Percentiles rank a stretch among this genome's conserved stretches.
Conservation (phyloP, 2,888 invertebrate genomes). For the Eupithecia inturbata region DNA sequence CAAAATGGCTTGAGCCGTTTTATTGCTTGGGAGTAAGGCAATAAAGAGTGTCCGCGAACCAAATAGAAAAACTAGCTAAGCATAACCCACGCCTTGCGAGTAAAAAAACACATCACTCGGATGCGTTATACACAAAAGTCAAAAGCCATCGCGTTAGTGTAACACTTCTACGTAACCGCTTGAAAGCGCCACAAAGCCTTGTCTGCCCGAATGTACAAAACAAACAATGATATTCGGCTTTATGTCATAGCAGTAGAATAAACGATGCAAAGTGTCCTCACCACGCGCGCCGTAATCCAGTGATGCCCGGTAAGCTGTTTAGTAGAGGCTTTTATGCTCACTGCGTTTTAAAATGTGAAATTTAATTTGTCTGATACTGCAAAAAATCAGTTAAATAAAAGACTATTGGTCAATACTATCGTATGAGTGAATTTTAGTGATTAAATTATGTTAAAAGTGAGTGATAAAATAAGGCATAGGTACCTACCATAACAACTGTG, state of each 20-base stretch:
- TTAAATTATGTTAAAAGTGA: not conserved
- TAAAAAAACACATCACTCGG: not conserved
- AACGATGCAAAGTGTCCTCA: constrained; percentile 49
- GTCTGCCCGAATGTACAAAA: constrained; percentile 30
- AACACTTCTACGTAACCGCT: not conserved
- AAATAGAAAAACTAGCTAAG: not conserved
- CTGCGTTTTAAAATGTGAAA: constrained; percentile 5
- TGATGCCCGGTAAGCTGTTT: constrained; percentile 42
- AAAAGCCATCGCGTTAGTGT: not conserved
- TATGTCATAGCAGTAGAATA: constrained; percentile 58
- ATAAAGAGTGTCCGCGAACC: no score
- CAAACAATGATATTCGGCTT: constrained; percentile 49
- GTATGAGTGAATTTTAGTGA: not conserved
- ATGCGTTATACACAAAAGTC: not conserved
- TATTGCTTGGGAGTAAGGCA: no score
- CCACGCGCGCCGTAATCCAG: constrained; percentile 34
- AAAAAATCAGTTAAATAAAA: not conserved
- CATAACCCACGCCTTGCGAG: not conserved
- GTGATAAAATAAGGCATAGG: not conserved
- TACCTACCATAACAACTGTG: not conserved
- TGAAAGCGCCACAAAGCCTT: constrained; percentile 8
- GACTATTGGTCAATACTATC: not conserved
- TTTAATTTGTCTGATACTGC: not conserved
- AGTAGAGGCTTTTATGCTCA: constrained; percentile 32
- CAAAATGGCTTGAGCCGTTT: no score